phyloP scores from a whole-genome alignment of 2,797 vertebrate species.

The Poeciliopsis gracilis region DNA sequence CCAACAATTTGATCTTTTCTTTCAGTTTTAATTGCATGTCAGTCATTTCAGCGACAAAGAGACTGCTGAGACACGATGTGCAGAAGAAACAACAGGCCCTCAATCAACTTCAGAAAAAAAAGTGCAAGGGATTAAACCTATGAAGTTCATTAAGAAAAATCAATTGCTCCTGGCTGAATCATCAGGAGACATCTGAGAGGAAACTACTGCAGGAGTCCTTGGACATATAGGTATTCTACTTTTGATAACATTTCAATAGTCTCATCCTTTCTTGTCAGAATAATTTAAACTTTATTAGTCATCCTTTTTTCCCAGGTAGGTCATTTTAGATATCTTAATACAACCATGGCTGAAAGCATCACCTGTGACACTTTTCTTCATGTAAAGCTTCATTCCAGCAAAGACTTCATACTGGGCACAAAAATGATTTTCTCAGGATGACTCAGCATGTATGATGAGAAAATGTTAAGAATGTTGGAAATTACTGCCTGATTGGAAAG shows the following conservation, averaged over 20 bases:
- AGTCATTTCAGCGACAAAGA: not conserved
- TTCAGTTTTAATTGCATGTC: not conserved
- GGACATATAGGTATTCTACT: not conserved
- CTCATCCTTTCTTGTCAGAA: conserved; percentile 5
- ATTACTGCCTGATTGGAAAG: conserved; percentile 21
- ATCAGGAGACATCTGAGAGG: not conserved
- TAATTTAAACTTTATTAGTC: conserved; percentile 23
- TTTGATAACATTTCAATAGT: conserved; percentile 20
- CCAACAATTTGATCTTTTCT: not conserved
- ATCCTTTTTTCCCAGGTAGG: conserved; percentile 11
- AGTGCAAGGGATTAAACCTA: not conserved
- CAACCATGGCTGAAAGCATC: conserved; percentile 27
- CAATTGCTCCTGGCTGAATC: conserved; percentile 17
- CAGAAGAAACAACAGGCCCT: not conserved
- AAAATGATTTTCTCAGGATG: conserved; percentile 10
- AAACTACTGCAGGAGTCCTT: not conserved
- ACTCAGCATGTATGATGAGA: conserved; percentile 16
- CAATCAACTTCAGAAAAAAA: not conserved
- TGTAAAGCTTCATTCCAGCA: conserved; percentile 21
- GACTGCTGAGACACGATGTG: not conserved
- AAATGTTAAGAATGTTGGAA: conserved; percentile 20
- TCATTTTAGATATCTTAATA: conserved; percentile 12
- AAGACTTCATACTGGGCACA: conserved; percentile 4
- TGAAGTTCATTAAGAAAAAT: conserved; percentile 9
- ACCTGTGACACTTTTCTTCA: conserved; percentile 33